Percentiles rank a stretch among this genome's conserved stretches.
These are phyloP conservation scores for Xenops minutus DNA, from an alignment of 2,797 vertebrate genomes.

Conservation along the genomic window DNA sequence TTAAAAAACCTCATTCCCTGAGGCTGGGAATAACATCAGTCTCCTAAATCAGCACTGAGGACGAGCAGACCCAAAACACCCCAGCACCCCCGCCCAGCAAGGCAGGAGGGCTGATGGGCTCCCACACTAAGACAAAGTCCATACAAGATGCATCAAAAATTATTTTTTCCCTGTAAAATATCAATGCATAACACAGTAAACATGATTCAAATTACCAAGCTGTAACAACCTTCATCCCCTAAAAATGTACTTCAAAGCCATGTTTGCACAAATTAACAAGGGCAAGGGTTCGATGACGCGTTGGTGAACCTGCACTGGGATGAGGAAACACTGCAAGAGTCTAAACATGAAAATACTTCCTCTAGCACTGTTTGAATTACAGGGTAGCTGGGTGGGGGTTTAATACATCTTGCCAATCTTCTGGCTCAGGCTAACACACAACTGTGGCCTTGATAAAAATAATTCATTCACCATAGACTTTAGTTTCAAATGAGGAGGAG, in stretches of 20 bases:
- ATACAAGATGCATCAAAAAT: not conserved
- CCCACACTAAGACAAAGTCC: not conserved
- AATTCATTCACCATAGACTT: not conserved
- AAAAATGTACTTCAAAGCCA: not conserved
- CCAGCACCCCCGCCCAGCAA: no score
- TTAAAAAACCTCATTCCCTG: not conserved
- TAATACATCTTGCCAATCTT: not conserved
- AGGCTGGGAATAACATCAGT: not conserved
- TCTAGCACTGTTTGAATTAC: not conserved
- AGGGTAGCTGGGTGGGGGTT: not conserved
- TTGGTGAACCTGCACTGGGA: not conserved
- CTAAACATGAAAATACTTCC: not conserved
- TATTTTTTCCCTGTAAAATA: not conserved
- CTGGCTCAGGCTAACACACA: not conserved
- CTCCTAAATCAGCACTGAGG: fast-evolving
- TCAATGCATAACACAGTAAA: not conserved
- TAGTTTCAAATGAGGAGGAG: not conserved
- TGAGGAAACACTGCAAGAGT: not conserved
- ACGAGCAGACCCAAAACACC: not conserved
- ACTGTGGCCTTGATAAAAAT: not conserved
- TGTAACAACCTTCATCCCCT: not conserved
- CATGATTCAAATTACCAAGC: not conserved
- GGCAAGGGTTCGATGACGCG: not conserved
- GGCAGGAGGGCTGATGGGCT: fast-evolving
- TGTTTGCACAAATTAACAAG: not conserved